Conservation (phyloP, 2,113 vertebrate species). For the Spheniscus mendiculus region DNA sequence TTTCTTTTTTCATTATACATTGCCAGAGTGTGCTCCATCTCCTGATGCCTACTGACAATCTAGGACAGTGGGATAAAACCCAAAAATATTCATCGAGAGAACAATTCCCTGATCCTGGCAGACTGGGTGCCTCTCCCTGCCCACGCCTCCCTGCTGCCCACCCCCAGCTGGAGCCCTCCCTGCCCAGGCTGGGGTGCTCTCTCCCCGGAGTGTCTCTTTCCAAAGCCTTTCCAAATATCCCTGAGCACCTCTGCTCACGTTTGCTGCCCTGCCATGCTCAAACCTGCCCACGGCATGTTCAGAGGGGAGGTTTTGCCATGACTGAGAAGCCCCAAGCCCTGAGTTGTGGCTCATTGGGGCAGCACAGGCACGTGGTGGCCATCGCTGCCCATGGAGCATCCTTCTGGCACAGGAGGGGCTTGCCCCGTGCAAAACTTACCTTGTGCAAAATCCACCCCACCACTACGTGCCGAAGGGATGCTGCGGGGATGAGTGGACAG, state of each 20-base stretch:
- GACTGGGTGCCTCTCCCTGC: not conserved
- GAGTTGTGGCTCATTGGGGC: not conserved
- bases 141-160: not conserved
- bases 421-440: not conserved
- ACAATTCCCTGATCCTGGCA: not conserved
- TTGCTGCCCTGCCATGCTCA: not conserved
- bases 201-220: not conserved
- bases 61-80: not conserved
- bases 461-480: fast-evolving
- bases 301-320: not conserved
- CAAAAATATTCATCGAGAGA: not conserved
- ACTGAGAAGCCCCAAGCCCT: not conserved
- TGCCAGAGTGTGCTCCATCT: not conserved
- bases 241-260: not conserved
- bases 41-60: not conserved
- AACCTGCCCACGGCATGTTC: not conserved
- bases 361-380: fast-evolving
- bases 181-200: not conserved
- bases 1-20: fast-evolving
- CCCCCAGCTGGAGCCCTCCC: not conserved
- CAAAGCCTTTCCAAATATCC: not conserved
- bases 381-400: not conserved
- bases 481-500: fast-evolving
- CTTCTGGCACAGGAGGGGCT: not conserved
- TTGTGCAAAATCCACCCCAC: fast-evolving